These are phyloP conservation scores for Pantala flavescens DNA, from an alignment of 1,140 invertebrate species.

Conservation along the genomic window DNA sequence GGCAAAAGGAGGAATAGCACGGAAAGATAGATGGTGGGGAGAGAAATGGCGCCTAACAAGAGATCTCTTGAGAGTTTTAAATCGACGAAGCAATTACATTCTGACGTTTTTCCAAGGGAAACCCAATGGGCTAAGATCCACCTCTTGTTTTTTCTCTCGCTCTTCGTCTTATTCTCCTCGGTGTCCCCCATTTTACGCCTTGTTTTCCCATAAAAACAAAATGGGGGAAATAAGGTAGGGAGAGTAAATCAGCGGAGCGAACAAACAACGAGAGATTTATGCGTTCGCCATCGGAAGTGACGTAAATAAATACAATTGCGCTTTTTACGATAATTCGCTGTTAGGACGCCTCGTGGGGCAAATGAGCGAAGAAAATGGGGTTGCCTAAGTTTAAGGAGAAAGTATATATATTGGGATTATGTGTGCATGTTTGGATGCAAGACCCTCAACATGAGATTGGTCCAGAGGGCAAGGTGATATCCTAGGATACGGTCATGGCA, in stretches of 20 bases:
- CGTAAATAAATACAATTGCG: no score
- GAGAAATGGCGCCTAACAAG: background rate
- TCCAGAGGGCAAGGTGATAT: no score
- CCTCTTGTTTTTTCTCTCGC: background rate
- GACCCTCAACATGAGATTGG: no score
- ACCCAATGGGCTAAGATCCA: background rate
- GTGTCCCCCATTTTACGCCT: background rate
- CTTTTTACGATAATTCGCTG: no score
- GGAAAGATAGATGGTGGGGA: background rate
- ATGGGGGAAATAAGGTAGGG: background rate
- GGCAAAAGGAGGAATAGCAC: background rate
- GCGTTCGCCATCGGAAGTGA: no score
- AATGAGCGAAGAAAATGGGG: no score
- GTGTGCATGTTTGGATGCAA: no score
- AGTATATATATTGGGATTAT: no score
- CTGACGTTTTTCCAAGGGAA: constrained; percentile 1
- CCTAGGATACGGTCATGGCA: no score
- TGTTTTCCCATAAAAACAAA: background rate
- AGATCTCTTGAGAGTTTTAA: background rate
- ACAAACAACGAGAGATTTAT: background rate
- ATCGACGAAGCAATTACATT: constrained; percentile 9
- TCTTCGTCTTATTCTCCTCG: background rate
- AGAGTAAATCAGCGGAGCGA: background rate
- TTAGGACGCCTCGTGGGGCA: no score
- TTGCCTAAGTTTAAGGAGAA: no score